Conservation (phyloP, 1,140 invertebrate species). For the Hirudo medicinalis region DNA sequence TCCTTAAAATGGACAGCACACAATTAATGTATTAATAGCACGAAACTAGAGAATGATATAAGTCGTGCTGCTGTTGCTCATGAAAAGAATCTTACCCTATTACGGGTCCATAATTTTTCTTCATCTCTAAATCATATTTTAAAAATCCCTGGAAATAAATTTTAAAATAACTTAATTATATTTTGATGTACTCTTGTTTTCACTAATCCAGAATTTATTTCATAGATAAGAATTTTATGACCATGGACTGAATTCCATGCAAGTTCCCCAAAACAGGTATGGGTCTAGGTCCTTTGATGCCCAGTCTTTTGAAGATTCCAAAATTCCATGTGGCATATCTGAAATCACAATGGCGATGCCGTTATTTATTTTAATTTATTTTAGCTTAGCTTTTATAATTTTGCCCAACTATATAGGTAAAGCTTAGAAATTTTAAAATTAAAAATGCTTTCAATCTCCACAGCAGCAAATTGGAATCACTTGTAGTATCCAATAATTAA, state of each 20-base stretch:
- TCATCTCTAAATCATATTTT: not conserved
- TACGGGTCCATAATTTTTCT: constrained; percentile 7
- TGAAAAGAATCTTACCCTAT: not conserved
- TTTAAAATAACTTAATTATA: not conserved
- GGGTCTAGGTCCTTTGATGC: constrained; percentile 12
- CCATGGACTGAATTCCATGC: not conserved
- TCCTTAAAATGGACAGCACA: constrained; percentile 12
- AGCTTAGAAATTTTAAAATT: too few species aligned
- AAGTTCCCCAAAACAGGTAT: constrained; percentile 13
- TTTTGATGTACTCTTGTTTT: not conserved
- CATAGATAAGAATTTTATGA: not conserved
- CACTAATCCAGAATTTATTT: not conserved
- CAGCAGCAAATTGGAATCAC: too few species aligned
- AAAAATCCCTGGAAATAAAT: not conserved
- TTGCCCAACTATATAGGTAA: too few species aligned
- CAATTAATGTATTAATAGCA: too few species aligned
- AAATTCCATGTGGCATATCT: constrained; percentile 13
- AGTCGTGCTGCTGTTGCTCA: not conserved
- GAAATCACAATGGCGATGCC: not conserved
- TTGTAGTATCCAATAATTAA: too few species aligned
- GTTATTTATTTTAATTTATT: too few species aligned
- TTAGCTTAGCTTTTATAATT: too few species aligned
- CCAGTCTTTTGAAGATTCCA: constrained; percentile 11
- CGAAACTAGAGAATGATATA: not conserved
- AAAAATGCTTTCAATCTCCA: too few species aligned